Base-by-base conservation (phyloP, 2,888 invertebrate species). In the Drosophila meridiana region DNA sequence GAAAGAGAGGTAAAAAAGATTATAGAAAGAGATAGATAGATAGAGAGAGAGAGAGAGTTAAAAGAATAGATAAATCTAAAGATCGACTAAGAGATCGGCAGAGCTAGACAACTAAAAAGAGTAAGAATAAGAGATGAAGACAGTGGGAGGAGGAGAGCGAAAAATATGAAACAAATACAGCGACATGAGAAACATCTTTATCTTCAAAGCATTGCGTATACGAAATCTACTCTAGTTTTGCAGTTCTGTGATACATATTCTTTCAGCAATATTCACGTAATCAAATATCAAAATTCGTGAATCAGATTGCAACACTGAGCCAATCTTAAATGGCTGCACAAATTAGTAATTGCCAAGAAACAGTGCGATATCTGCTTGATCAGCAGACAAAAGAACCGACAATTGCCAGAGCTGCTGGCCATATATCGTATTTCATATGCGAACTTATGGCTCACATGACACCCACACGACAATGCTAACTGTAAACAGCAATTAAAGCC, bases 401-500 rank as follows among this genome's bases (percentile, higher is more conserved):
- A 11, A 45, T 2, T 13, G 42, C 48, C 28, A 56, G 32, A 48
- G 58, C 50, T 55, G 48, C 8, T 20, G 1, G 48, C 53, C 47
- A 28, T 43, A 61, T 56, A 53, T 61, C 45, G 32, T 42, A 40
- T 38, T 26, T 30, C 30, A 28, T 42, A 42, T 50, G 14, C 14
- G 28, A 14, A 38, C 8, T 32, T 50, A 32, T 32, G 50, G 50
- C 70, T 55, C 9, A 26, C 38, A 65, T 50, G 6, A 78, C 78
- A 64, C 78, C 78, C 78, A 78, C 55, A 3, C 78, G 43, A 32
- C 61, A 56, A 42, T 61, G 61, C 30, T 40, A 60, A 71, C 73
- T 78, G 59, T 67, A 62, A 82, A 73, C 59, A 48, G 82, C 82
- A 79, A 79, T 79, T 79, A 79, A 82, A 82, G 56, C 53, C 59